Base-by-base conservation (phyloP, 2,888 invertebrate genomes). In the Polyommatus icarus region DNA sequence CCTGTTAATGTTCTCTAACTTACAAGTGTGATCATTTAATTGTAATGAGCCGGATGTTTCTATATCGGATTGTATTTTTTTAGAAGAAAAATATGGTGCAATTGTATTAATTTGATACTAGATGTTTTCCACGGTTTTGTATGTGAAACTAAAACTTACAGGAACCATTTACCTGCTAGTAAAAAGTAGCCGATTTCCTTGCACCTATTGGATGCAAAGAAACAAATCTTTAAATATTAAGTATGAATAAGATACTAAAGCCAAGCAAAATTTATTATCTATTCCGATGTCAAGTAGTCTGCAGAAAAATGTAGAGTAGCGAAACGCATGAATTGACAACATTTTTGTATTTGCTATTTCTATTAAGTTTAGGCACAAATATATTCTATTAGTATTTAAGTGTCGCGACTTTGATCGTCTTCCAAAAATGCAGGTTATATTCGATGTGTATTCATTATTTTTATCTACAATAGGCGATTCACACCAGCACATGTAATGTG, bases 401-500 rank as follows among this genome's bases (percentile, higher is more conserved):
- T 15, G 50, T 54, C 15, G 4, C 57, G 5, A 20, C 20, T 20
- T 59, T 59, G 1, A 54, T 12, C 5, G 54, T 54, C 15, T 54
- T 54, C 5, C n/a, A 59, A n/a, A 7, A 59, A 20, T 8, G 7
- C 0, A 15, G 59, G 59, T 8, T 20, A 8, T 59, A 3, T 18
- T 40, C 20, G 20, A 72, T 8, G 5, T 24, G 24, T 15, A 18
- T 75, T 75, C 32, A 18, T 54, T 54, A 18, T 75, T 29, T 73
- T 50, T 32, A 15, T 75, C 12, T 20, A 72, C n/a, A 75, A 50
- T 24, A n/a, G 24, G 1, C 29, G 12, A 36, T 71, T 50, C 15
- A 71, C 46, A 57, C 32, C 32, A 54, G 50, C 15, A 54, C 8
- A 73, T 59, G 36, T 32, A 78, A 78, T 77, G 59, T 59, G 57